Conservation (phyloP, 2,888 invertebrate genomes). For the Eupithecia subumbrata region DNA sequence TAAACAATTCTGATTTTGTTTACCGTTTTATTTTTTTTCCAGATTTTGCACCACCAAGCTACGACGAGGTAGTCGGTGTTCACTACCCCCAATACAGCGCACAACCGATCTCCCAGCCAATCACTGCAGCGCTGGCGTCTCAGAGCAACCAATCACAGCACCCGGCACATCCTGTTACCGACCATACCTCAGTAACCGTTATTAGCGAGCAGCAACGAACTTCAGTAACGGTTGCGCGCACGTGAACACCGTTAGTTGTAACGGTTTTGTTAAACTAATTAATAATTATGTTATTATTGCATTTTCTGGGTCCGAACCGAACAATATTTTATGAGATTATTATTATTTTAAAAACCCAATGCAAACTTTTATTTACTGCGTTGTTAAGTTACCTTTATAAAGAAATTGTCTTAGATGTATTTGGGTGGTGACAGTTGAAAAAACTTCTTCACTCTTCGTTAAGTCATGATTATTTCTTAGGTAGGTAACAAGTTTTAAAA, state of each 20-base stretch:
- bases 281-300: slow-evolving; percentile 9
- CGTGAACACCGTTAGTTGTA: slow-evolving; percentile 47
- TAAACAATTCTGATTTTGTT: background rate
- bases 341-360: slow-evolving; percentile 5
- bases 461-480: background rate
- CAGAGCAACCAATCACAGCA: slow-evolving; percentile 47
- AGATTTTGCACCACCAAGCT: slow-evolving; percentile 81
- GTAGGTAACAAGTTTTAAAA: background rate
- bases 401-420: background rate
- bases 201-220: slow-evolving; percentile 55
- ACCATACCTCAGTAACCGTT: slow-evolving; percentile 46
- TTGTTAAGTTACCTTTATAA: background rate
- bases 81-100: slow-evolving; percentile 69
- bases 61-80: slow-evolving; percentile 77
- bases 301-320: slow-evolving; percentile 16
- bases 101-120: slow-evolving; percentile 73
- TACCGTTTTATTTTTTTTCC: slow-evolving; percentile 49
- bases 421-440: background rate
- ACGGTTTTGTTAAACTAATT: slow-evolving; percentile 18
- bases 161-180: slow-evolving; percentile 37
- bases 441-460: background rate
- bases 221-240: slow-evolving; percentile 53
- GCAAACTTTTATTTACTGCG: background rate
- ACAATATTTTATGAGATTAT: slow-evolving; percentile 12
- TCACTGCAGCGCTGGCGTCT: slow-evolving; percentile 62